phyloP scores from a whole-genome alignment of 2,797 vertebrate genomes.

The Phataginus tricuspis region DNA sequence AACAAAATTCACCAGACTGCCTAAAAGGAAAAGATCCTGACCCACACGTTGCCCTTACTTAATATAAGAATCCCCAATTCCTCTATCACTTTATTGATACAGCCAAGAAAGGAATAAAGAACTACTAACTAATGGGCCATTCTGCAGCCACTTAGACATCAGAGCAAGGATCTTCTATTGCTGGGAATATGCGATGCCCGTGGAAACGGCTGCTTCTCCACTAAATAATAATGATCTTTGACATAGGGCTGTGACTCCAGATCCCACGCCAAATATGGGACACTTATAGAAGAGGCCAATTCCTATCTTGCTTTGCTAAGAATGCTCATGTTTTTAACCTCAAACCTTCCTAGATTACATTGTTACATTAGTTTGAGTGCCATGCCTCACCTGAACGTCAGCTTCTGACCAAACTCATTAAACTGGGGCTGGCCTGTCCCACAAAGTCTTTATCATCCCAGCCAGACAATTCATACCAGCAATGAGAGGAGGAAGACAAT shows the following conservation, averaged over 20 bases:
- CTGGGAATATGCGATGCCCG: neutral
- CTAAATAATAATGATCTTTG: neutral
- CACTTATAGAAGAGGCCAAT: neutral
- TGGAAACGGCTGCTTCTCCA: neutral
- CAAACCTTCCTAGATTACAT: neutral
- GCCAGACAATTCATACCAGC: neutral
- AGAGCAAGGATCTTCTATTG: no score
- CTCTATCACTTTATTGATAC: neutral
- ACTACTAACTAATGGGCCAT: neutral
- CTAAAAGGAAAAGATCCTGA: neutral
- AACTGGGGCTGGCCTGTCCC: neutral
- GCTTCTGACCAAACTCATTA: neutral
- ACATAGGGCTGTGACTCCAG: no score
- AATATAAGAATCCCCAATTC: neutral
- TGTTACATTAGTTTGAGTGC: neutral
- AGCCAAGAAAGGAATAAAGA: neutral
- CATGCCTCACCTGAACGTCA: neutral
- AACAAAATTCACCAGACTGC: neutral
- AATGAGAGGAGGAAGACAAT: slow-evolving; percentile 14
- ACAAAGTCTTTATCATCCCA: neutral
- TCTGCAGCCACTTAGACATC: neutral
- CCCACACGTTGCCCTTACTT: neutral
- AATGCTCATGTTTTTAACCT: neutral
- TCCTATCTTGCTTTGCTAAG: neutral
- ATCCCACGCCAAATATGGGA: neutral